Conservation (phyloP, 64 coral and sea anemone species). For the Stichodactyla mertensii region DNA sequence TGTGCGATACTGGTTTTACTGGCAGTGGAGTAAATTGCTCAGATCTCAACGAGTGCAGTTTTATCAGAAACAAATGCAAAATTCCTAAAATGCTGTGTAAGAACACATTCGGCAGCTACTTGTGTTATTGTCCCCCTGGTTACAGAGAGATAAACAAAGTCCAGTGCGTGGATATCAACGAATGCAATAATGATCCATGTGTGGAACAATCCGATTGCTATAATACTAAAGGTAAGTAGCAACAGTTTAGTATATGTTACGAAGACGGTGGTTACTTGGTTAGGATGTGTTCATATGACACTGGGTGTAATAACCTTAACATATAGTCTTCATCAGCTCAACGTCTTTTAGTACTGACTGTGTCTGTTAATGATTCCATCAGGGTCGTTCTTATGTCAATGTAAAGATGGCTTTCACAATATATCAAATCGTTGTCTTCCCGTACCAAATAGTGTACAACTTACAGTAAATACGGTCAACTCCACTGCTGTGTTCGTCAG, state of each 20-base stretch:
- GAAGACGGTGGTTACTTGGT: too few relatives aligned
- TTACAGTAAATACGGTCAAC: background rate
- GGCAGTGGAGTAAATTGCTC: conserved; percentile 26
- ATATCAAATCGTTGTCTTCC: background rate
- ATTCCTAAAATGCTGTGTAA: background rate
- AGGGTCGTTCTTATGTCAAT: background rate
- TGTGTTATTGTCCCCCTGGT: conserved; percentile 16
- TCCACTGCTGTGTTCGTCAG: background rate
- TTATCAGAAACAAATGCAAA: background rate
- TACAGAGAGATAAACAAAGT: background rate
- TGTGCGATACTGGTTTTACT: conserved; percentile 25
- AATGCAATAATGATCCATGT: background rate
- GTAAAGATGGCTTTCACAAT: background rate
- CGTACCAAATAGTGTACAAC: background rate
- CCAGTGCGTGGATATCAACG: conserved; percentile 1
- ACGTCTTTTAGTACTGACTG: background rate
- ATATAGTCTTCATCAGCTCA: too few relatives aligned
- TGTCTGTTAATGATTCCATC: background rate
- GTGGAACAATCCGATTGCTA: background rate
- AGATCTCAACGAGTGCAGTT: conserved; percentile 44
- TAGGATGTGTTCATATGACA: too few relatives aligned
- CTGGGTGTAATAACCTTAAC: too few relatives aligned
- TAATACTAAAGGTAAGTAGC: background rate
- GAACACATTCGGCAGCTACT: conserved; percentile 27
- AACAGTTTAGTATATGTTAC: background rate